Evolutionary conservation across 2,888 invertebrate genomes (phyloP).

Genomic region (Omphaloscelis lunosa): DNA sequence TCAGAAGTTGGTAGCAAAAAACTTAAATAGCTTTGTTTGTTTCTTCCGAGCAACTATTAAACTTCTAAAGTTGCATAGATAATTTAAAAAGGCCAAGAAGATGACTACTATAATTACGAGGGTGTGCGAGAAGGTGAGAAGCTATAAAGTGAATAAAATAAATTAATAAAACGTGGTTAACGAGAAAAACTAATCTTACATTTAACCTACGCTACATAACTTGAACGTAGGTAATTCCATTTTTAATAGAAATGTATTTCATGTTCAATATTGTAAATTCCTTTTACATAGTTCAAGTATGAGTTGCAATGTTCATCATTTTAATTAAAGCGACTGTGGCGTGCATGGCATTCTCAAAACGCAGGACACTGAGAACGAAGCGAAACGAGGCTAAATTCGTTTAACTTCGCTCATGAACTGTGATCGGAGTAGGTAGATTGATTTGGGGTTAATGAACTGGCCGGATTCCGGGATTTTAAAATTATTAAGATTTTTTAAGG

Average conservation of each 20-base stretch:
- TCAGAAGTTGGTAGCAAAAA: too few relatives aligned
- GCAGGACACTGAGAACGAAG: too few relatives aligned
- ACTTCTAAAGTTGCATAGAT: background rate
- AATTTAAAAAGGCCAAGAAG: background rate
- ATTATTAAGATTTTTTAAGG: too few relatives aligned
- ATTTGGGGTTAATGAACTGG: too few relatives aligned
- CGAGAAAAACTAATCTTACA: background rate
- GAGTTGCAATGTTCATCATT: conserved; percentile 24
- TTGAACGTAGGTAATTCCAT: background rate
- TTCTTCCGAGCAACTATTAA: too few relatives aligned
- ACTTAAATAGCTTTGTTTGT: too few relatives aligned
- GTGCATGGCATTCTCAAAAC: conserved; percentile 7
- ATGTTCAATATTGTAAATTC: conserved; percentile 8
- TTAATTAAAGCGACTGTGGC: conserved; percentile 14
- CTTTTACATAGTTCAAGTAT: background rate
- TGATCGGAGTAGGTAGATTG: too few relatives aligned
- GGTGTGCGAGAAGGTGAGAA: background rate
- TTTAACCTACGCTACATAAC: background rate
- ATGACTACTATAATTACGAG: background rate
- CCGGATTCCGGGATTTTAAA: too few relatives aligned
- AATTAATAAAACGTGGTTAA: background rate
- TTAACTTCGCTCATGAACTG: too few relatives aligned
- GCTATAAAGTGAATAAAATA: background rate
- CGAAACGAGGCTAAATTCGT: too few relatives aligned
- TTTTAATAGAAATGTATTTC: background rate